Evolutionary conservation across 2,888 invertebrate species (phyloP), one percentile per base, ranked within the genome.

Genomic region (Drosophila prolongata): DNA sequence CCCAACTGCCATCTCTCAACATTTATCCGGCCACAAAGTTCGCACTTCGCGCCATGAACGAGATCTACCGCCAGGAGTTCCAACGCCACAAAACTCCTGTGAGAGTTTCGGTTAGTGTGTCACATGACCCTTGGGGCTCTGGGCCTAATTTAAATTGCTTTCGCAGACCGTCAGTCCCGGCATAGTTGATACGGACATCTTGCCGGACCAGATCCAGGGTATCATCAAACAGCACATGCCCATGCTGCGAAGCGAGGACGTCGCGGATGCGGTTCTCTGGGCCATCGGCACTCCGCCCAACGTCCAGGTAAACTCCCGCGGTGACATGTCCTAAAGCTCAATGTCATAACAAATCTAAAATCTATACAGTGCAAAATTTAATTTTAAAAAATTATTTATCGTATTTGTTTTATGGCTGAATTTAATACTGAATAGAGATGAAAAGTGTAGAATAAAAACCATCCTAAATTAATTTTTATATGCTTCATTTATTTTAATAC

Each of bases 21-120:
- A 82, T 92, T n/a, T 93, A 93, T 81, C 90, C 91, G 40, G 90
- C 92, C 0, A 91, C 90, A 4, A 93, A 93, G 71, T 90, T 90
- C 70, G 92, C 92, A 2, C 68, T 93, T n/a, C 89, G 91, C 11
- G 92, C 92, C 11, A 91, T 92, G 90, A 91, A 91, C 42, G 92
- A 92, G 79, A 90, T 90, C 61, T 90, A 92, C 75, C 90, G 92
- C 1, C 91, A 92, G 58, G 93, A 93, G 73, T 91, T 93, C 24
- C 87, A 90, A 46, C 81, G 89, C 0, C 81, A 87, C 50, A 89
- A 89, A 53, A 91, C 91, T 0, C 85, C 82, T 14, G 91, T 93
- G 34, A 89, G 91, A 56, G 83, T 93, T 8, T 90, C 93, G 61
- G 93, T 93, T 64, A 85, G 90, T 74, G 5, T 24, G 8, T 27